A percentile compares a stretch with the other conserved stretches of the same genome.
These are phyloP conservation scores for Scomber scombrus DNA, from an alignment of 2,113 vertebrate genomes.

Conservation along the genomic window DNA sequence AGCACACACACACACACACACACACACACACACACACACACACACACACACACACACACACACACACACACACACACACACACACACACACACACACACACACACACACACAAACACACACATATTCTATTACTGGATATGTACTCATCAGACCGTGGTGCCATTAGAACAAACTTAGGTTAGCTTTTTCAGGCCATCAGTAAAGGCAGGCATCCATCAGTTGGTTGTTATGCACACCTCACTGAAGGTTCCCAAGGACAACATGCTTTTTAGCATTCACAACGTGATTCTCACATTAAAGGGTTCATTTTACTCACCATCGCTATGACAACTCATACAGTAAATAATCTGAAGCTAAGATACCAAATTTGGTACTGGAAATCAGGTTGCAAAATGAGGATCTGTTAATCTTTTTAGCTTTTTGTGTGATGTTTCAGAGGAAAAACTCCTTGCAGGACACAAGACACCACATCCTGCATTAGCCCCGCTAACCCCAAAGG, in stretches of 20 bases:
- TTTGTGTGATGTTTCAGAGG: constrained; percentile 34
- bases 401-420: constrained; percentile 12
- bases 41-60: constrained; percentile 25
- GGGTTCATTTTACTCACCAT: constrained; percentile 50
- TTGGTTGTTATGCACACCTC: constrained; percentile 63
- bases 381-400: constrained; percentile 21
- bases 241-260: constrained; percentile 31
- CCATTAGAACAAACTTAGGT: constrained; percentile 73
- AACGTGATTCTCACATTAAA: constrained; percentile 30
- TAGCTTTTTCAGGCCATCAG: constrained; percentile 59
- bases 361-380: constrained; percentile 24
- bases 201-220: constrained; percentile 66
- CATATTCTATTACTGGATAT: constrained; percentile 57
- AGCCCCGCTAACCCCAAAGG: constrained; percentile 32
- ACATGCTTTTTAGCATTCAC: constrained; percentile 53
- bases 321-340: constrained; percentile 26
- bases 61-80: constrained; percentile 30
- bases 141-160: constrained; percentile 72
- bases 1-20: not conserved
- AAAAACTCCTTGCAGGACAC: constrained; percentile 28
- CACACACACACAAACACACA: constrained; percentile 16
- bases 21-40: constrained; percentile 8
- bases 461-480: constrained; percentile 30
- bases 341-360: constrained; percentile 26
- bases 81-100: constrained; percentile 19